These are phyloP conservation scores for Steinernema scapterisci DNA, from an alignment of 2,888 invertebrate genomes.

Conservation along the genomic window DNA sequence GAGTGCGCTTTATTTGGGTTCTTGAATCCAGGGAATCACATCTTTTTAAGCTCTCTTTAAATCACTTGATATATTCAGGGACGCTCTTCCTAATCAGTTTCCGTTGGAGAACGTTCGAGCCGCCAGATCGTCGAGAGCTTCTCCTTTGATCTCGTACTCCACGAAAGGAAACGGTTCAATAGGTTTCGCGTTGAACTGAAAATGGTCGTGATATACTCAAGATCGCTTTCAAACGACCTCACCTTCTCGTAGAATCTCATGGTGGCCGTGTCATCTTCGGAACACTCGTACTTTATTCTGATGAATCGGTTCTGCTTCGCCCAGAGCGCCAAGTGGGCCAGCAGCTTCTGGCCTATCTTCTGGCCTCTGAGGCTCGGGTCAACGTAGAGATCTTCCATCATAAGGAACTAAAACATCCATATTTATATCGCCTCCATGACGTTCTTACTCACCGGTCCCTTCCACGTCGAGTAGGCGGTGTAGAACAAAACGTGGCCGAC, in stretches of 20 bases:
- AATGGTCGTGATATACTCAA: background rate
- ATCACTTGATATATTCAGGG: too few relatives aligned
- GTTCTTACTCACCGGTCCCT: background rate
- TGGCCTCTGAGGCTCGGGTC: slow-evolving; percentile 1
- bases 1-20: too few relatives aligned
- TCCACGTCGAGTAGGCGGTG: slow-evolving; percentile 23
- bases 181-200: slow-evolving; percentile 7
- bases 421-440: background rate
- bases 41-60: too few relatives aligned
- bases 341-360: background rate
- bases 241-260: slow-evolving; percentile 20
- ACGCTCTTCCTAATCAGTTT: background rate
- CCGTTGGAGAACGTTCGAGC: background rate
- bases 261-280: background rate
- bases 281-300: slow-evolving; percentile 15
- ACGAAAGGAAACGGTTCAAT: background rate
- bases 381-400: slow-evolving; percentile 23
- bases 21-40: too few relatives aligned
- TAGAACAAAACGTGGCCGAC: slow-evolving; percentile 5
- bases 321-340: background rate
- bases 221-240: background rate
- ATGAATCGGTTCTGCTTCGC: background rate
- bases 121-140: background rate
- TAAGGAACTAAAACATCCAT: background rate
- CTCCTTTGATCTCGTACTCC: background rate